Base-by-base conservation (phyloP, 2,888 invertebrate species). In the Bellardia bayeri region DNA sequence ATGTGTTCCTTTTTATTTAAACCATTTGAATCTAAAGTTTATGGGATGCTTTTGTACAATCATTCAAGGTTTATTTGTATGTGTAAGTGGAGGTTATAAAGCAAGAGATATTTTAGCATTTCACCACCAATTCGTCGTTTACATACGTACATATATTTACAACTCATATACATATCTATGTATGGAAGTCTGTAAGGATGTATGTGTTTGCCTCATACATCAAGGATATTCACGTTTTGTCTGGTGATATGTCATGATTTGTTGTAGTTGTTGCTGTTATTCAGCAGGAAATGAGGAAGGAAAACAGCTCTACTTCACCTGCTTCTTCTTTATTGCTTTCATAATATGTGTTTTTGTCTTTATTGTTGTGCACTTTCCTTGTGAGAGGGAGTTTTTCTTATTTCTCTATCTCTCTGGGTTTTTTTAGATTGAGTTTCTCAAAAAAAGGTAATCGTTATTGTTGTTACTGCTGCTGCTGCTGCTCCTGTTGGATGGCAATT, bases 401-500 rank as follows among this genome's bases (percentile, higher is more conserved):
- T 56, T 74, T 68, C 56, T 68, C 11, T 81, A 78, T 78, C 74
- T 79, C 54, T 61, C 61, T 30, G 33, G 14, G 11, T 68, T 68
- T 76, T 82, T 54, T 76, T 37, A 45, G 33, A 23, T 54, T 71
- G 56, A 68, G 78, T 64, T 71, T 83, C 13, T 2, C 37, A 51
- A 56, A 71, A 82, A 83, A 82, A 78, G 56, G 83, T 71, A 71
- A 83, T 63, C 54, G 63, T 68, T 84, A 63, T 74, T 85, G 74
- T 82, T 80, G 66, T 80, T 71, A 74, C 74, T 76, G 74, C 76
- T 71, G 78, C 74, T 76, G 74, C 76, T 80, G 66, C 74, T 33
- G 4, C 33, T 37, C 64, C 49, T 85, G 63, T 82, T 66, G 76
- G 82, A 82, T 68, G 91, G 92, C 92, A 92, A 92, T 92, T 92